A percentile compares a stretch with the other conserved stretches of the same genome.
phyloP scores from a whole-genome alignment of 2,113 vertebrate genomes.

The Lagopus muta region DNA sequence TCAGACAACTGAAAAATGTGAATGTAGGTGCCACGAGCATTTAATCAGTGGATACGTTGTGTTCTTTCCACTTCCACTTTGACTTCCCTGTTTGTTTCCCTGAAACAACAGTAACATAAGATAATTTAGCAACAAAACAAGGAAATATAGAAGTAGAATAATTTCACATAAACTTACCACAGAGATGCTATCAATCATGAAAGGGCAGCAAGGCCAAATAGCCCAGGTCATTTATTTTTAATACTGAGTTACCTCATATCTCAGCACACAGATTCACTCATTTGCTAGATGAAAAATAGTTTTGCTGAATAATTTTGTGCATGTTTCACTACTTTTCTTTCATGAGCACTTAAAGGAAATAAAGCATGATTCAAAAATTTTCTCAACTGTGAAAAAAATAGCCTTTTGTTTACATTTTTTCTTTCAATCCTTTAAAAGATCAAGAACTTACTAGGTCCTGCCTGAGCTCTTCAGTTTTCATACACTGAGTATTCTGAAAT shows the following conservation, averaged over 20 bases:
- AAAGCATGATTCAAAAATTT: background rate
- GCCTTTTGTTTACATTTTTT: background rate
- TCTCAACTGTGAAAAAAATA: background rate
- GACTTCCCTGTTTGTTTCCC: background rate
- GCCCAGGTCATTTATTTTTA: conserved; percentile 4
- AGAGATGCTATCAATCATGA: background rate
- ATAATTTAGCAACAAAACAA: background rate
- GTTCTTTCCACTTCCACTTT: background rate
- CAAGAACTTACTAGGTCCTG: background rate
- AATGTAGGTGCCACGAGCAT: background rate
- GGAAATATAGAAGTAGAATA: background rate
- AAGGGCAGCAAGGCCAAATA: background rate
- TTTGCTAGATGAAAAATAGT: background rate
- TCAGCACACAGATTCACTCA: background rate
- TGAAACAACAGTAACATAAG: background rate
- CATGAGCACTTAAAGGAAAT: background rate
- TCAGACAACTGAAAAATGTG: background rate
- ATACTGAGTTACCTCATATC: background rate
- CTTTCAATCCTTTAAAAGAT: background rate
- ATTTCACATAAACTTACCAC: background rate
- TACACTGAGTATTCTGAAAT: background rate
- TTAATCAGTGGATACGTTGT: background rate
- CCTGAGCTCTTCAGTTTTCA: background rate
- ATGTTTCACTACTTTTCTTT: background rate
- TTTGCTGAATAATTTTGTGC: background rate